Evolutionary conservation across 2,888 invertebrate species (phyloP).

Genomic region (Meloe dianella): DNA sequence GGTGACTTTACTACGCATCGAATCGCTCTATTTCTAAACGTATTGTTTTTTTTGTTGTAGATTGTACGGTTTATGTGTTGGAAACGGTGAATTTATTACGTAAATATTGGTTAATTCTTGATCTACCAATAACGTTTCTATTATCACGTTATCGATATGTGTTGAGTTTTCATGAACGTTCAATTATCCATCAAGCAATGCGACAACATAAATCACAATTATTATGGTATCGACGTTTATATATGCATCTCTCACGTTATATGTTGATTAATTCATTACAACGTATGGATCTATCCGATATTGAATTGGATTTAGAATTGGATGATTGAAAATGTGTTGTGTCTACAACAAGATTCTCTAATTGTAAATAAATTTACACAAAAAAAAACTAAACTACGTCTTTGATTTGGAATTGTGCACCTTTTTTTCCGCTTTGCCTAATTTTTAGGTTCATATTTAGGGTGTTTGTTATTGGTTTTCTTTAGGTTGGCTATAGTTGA

Average conservation of each 20-base stretch:
- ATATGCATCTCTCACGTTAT: constrained; percentile 88
- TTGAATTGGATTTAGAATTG: constrained; percentile 77
- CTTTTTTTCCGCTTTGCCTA: no score
- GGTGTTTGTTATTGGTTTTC: no score
- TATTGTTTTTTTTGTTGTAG: constrained; percentile 63
- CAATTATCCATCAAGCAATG: constrained; percentile 78
- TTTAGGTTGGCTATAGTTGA: no score
- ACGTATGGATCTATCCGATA: constrained; percentile 74
- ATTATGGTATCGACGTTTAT: constrained; percentile 92
- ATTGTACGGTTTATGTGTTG: constrained; percentile 81
- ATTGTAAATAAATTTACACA: no score
- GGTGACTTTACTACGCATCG: no score
- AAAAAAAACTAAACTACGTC: no score
- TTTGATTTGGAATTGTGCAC: no score
- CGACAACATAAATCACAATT: constrained; percentile 86
- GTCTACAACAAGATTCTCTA: no score
- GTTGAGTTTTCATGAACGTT: constrained; percentile 67
- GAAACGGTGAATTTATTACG: constrained; percentile 85
- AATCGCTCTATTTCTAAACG: no score
- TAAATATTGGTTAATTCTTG: constrained; percentile 84
- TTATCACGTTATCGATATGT: constrained; percentile 74
- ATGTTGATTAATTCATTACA: constrained; percentile 88
- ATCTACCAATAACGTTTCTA: constrained; percentile 81
- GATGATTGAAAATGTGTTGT: constrained; percentile 59
- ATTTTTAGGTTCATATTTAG: no score